These are phyloP conservation scores for Syrrhaptes paradoxus DNA, from an alignment of 2,113 vertebrate species.

Conservation along the genomic window DNA sequence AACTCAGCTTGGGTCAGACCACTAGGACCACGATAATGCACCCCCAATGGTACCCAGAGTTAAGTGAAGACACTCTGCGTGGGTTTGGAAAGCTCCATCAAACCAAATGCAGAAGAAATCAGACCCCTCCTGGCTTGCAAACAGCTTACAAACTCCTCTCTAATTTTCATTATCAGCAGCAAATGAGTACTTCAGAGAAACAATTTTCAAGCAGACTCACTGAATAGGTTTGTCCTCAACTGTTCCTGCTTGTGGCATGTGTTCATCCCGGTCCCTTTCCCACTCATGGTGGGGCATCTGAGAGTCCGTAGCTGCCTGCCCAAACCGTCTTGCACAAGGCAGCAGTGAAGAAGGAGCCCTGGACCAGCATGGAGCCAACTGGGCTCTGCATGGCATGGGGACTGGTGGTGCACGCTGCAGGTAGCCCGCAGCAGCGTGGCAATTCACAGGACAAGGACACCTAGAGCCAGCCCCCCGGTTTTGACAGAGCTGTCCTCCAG, in stretches of 20 bases:
- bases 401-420: not conserved
- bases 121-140: not conserved
- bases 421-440: not conserved
- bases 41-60: no score
- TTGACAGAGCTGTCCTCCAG: not conserved
- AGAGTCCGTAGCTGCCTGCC: not conserved
- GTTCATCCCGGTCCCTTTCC: not conserved
- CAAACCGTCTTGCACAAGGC: not conserved
- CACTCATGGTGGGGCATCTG: not conserved
- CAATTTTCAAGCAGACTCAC: not conserved
- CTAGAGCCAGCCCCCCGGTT: not conserved
- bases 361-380: accelerated
- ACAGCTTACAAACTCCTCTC: not conserved
- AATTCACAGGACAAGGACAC: not conserved
- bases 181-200: not conserved
- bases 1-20: accelerated
- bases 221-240: not conserved
- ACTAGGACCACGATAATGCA: not conserved
- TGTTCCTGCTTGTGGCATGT: not conserved
- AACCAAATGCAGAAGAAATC: not conserved
- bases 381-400: not conserved
- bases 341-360: not conserved
- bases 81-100: not conserved
- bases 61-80: accelerated
- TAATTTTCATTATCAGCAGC: not conserved